Evolutionary conservation across 2,888 invertebrate genomes (phyloP).

Genomic region (Capitulum mitella): DNA sequence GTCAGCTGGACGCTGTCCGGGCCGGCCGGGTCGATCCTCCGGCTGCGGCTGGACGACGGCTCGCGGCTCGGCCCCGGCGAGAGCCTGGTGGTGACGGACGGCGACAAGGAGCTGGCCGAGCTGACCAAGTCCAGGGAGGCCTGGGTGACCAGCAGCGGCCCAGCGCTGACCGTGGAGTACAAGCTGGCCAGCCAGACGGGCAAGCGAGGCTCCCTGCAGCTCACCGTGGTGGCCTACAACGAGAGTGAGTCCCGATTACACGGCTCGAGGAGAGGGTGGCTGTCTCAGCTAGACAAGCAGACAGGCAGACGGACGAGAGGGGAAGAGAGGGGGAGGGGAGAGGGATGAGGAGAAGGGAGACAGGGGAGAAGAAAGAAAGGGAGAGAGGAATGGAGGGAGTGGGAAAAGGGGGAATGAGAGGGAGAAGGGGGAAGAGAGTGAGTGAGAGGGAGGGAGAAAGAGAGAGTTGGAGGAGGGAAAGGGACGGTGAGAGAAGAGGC

Average conservation of each 20-base stretch:
- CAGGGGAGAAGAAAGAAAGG: neutral
- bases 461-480: neutral
- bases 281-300: neutral
- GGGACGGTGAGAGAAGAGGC: neutral
- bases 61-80: neutral
- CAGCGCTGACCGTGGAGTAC: neutral
- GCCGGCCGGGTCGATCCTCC: neutral
- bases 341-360: neutral
- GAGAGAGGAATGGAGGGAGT: neutral
- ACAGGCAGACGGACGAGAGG: too few species aligned
- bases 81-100: neutral
- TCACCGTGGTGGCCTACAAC: neutral
- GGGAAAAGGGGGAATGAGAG: neutral
- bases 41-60: neutral
- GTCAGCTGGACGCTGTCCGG: too few species aligned
- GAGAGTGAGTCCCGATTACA: too few species aligned
- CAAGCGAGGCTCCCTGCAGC: neutral
- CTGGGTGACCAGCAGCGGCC: neutral
- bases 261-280: too few species aligned
- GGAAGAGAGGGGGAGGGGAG: too few species aligned
- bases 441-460: neutral
- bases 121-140: neutral
- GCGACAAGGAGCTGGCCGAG: neutral
- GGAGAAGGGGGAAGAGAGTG: neutral
- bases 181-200: neutral